Evolutionary conservation across 1,140 invertebrate genomes (phyloP).

Genomic region (Leptinotarsa texana): DNA sequence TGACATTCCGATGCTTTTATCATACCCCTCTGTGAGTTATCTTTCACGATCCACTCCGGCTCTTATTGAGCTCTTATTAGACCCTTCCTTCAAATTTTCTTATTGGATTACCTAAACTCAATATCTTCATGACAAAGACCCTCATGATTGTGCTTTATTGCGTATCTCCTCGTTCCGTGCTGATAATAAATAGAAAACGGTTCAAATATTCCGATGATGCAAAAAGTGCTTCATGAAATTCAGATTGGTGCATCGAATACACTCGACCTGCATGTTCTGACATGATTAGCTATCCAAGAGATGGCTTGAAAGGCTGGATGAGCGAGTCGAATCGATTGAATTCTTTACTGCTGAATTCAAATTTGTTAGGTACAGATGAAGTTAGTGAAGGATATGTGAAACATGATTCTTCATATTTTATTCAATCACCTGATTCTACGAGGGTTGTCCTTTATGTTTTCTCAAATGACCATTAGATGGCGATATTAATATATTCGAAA

Average conservation of each 20-base stretch:
- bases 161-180: not conserved
- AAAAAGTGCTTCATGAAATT: not conserved
- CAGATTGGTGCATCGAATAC: not conserved
- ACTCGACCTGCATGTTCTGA: not conserved
- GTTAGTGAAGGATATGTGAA: too few species aligned
- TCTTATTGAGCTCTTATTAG: conserved; percentile 19
- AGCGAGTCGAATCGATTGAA: too few species aligned
- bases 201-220: not conserved
- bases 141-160: conserved; percentile 11
- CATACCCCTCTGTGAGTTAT: not conserved
- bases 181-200: not conserved
- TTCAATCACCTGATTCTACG: too few species aligned
- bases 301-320: not conserved
- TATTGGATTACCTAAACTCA: conserved; percentile 24
- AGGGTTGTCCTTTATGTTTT: too few species aligned
- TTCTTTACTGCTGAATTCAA: too few species aligned
- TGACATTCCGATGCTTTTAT: not conserved
- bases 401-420: too few species aligned
- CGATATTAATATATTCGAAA: too few species aligned
- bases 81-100: conserved; percentile 12
- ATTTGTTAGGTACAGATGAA: too few species aligned
- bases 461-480: too few species aligned
- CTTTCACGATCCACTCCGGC: conserved; percentile 15
- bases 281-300: not conserved
- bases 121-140: conserved; percentile 17